phyloP scores from a whole-genome alignment of 2,797 vertebrate genomes.

The Discoglossus pictus region DNA sequence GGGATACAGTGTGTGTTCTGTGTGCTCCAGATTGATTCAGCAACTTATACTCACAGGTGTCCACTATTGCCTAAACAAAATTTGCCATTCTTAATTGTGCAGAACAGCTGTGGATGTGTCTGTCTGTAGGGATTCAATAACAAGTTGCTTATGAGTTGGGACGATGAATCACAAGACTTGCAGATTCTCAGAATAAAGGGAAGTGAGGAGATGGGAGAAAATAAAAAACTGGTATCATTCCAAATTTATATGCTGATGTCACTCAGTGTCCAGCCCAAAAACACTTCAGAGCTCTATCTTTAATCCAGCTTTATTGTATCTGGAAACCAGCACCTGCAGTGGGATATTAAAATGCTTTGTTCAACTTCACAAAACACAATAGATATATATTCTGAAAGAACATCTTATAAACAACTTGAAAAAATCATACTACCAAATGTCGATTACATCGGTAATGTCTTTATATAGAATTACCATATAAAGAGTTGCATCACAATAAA shows the following conservation, averaged over 20 bases:
- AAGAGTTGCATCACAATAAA: too few species aligned
- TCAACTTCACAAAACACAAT: constrained; percentile 23
- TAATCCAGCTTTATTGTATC: constrained; percentile 17
- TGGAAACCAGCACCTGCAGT: constrained; percentile 21
- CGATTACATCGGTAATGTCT: too few species aligned
- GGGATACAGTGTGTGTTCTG: too few species aligned
- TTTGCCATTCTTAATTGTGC: constrained; percentile 27
- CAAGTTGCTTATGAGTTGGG: constrained; percentile 39
- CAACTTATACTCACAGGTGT: constrained; percentile 46
- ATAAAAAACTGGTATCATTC: rapidly evolving
- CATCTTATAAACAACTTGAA: too few species aligned
- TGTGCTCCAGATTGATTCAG: constrained; percentile 6
- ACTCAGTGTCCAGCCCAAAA: constrained; percentile 34
- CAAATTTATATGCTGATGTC: constrained; percentile 1
- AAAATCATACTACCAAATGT: too few species aligned
- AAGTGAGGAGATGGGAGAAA: background rate
- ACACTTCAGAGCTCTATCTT: background rate
- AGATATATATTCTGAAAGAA: too few species aligned
- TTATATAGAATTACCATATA: too few species aligned
- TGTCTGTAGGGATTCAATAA: constrained; percentile 52
- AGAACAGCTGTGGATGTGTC: constrained; percentile 35
- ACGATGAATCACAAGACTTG: constrained; percentile 45
- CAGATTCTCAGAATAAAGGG: constrained; percentile 21
- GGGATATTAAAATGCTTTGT: constrained; percentile 20
- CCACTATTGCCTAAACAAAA: constrained; percentile 26